Conservation (phyloP, 2,888 invertebrate species). For the Troilus luridus region DNA sequence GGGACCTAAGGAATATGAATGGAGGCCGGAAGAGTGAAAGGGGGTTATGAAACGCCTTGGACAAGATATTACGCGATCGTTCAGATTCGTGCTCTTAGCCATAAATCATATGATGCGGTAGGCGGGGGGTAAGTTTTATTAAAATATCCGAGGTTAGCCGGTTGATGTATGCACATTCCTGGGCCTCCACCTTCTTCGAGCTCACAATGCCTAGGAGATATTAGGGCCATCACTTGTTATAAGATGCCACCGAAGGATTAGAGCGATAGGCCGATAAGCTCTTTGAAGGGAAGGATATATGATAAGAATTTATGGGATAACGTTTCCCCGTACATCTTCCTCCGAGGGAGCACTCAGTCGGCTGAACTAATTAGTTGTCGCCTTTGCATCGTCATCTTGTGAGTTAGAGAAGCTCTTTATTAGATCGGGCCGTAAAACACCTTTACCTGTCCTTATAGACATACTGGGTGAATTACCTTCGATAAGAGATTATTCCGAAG, state of each 20-base stretch:
- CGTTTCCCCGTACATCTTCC: constrained; percentile 26
- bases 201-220: constrained; percentile 23
- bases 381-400: neutral
- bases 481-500: neutral
- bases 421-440: neutral
- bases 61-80: constrained; percentile 56
- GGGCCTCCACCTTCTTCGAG: neutral
- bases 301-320: constrained; percentile 56
- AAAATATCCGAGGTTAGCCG: constrained; percentile 49
- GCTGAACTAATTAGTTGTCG: neutral
- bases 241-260: constrained; percentile 52
- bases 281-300: constrained; percentile 45
- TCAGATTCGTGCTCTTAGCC: constrained; percentile 50
- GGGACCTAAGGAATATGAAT: constrained; percentile 38
- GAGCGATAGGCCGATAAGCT: constrained; percentile 46
- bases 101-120: neutral
- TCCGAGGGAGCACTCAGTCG: neutral
- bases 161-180: constrained; percentile 57
- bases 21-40: neutral
- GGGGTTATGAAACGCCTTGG: constrained; percentile 31
- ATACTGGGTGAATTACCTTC: neutral
- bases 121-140: constrained; percentile 50
- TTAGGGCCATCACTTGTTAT: constrained; percentile 54
- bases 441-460: neutral
- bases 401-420: neutral